phyloP scores from a whole-genome alignment of 2,888 invertebrate genomes.

The Nymphalis urticae region DNA sequence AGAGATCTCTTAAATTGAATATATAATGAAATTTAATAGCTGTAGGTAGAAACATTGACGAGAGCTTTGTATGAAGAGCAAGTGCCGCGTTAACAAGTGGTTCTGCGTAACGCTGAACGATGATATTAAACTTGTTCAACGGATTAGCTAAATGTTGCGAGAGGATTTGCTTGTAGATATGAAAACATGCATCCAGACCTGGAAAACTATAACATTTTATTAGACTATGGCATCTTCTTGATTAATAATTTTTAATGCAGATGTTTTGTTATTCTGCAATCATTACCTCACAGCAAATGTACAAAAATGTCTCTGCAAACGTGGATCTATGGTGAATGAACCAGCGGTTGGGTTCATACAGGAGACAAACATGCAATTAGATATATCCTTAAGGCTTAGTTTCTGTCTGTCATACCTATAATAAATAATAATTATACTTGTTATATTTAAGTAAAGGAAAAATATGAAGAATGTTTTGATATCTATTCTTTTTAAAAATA shows the following conservation, averaged over 20 bases:
- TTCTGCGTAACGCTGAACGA: constrained; percentile 82
- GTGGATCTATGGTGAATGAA: constrained; percentile 95
- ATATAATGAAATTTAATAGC: constrained; percentile 97
- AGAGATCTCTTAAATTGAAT: constrained; percentile 95
- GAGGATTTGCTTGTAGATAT: constrained; percentile 92
- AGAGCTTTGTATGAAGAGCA: constrained; percentile 87
- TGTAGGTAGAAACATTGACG: constrained; percentile 91
- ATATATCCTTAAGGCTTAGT: constrained; percentile 92
- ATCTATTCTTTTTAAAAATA: too few relatives aligned
- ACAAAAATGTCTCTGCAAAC: constrained; percentile 93
- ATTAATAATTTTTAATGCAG: background rate
- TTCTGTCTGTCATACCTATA: constrained; percentile 92
- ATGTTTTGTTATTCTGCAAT: too few relatives aligned
- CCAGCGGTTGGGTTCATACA: constrained; percentile 99
- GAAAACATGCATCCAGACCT: constrained; percentile 88
- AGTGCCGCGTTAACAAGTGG: constrained; percentile 87
- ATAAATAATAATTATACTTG: background rate
- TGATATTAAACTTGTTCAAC: constrained; percentile 83
- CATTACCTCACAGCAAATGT: constrained; percentile 90
- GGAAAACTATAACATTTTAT: constrained; percentile 85
- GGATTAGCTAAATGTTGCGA: constrained; percentile 87
- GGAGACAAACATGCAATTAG: constrained; percentile 95
- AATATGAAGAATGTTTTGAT: too few relatives aligned
- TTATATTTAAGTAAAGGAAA: background rate
- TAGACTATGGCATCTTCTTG: background rate